Base-by-base conservation (phyloP, 2,888 invertebrate species). In the Leptinotarsa rubiginosa region DNA sequence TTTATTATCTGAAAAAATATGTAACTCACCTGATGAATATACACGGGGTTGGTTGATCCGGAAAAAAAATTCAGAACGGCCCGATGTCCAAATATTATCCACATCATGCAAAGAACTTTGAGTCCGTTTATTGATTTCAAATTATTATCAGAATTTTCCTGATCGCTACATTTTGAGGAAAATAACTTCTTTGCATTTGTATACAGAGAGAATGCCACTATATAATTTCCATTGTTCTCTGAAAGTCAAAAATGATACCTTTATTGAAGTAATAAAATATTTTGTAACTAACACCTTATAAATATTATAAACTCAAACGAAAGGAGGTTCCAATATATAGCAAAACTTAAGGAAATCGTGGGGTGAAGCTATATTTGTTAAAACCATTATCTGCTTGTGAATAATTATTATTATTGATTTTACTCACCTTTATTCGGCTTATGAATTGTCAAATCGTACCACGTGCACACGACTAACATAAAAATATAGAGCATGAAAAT, bases 1-100 rank as follows among this genome's bases (percentile, higher is more conserved):
- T 41, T 41, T 10, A 31, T 31, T 7, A 31, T 31, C 31, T 31
- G 31, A 31, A 31, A 31, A 1, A 10, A 41, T 41, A 41, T 20
- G 22, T 15, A 15, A 22, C 56, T 13, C 20, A 66, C 56, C 65
- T 65, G 47, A 22, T 73, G 20, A 22, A 71, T 20, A 16, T 72
- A 41, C 22, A 70, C 47, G 18, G 64, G 41, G 67, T 72, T 76
- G 4, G 50, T 59, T 22, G 68, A 15, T 22, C 83, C 81, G 52
- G 73, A 56, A 54, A 82, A 64, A 13, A 74, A 20, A 62, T 70
- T 73, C 2, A 80, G 79, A 3, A 83, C 65, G 78, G 86, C 88
- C 4, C 80, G 86, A 71, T 89, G 89, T 1, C 89, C 89, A 2
- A 86, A 82, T 1, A 89, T 81, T 18, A 89, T 87, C 89, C 89